Conservation (phyloP, 1,140 invertebrate species). For the Megalonaias nervosa region DNA sequence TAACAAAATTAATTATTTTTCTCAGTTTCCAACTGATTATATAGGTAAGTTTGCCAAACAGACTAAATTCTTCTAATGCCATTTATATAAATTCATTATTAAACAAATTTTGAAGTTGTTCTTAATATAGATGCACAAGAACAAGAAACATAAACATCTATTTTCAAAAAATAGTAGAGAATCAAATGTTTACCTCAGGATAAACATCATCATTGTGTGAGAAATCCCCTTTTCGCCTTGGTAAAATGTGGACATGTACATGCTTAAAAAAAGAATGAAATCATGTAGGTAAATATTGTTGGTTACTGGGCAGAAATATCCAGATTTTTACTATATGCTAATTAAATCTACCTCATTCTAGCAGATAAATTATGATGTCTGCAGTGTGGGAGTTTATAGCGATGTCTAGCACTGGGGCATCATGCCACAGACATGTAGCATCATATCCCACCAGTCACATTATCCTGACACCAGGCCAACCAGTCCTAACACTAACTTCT, state of each 20-base stretch:
- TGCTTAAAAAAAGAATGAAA: conserved; percentile 76
- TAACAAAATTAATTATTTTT: too few relatives aligned
- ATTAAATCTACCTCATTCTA: not conserved
- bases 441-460: not conserved
- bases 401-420: not conserved
- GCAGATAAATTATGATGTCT: not conserved
- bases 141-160: not conserved
- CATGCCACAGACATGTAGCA: not conserved
- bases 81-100: too few relatives aligned
- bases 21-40: too few relatives aligned
- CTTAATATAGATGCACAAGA: too few relatives aligned
- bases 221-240: conserved; percentile 83
- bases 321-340: too few relatives aligned
- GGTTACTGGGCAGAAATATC: not conserved
- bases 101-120: too few relatives aligned
- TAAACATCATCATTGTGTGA: conserved; percentile 86
- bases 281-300: not conserved
- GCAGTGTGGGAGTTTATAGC: not conserved
- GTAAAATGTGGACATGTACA: conserved; percentile 89
- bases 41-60: too few relatives aligned
- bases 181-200: conserved; percentile 67
- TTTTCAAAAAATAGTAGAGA: not conserved
- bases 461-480: not conserved
- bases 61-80: too few relatives aligned
- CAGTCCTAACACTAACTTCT: too few relatives aligned